These are phyloP conservation scores for Tupaia tana DNA, from an alignment of 2,113 vertebrate genomes.

Conservation along the genomic window DNA sequence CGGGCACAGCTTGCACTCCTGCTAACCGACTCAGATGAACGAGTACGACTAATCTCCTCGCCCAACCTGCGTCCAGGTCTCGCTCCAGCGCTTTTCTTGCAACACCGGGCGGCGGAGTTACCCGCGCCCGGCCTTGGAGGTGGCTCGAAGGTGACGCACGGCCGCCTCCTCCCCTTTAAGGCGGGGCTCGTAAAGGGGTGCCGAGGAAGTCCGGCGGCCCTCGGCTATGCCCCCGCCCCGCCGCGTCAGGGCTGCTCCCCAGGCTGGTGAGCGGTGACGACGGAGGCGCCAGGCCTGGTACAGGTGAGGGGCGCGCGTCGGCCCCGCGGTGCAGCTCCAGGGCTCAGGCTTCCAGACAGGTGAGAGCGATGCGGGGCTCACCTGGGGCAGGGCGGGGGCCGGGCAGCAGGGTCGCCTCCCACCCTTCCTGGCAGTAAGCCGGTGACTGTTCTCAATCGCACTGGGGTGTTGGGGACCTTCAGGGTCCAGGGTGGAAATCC, in stretches of 20 bases:
- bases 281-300: not conserved
- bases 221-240: not conserved
- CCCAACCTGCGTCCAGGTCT: accelerated
- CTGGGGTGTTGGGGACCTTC: not conserved
- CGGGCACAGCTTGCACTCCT: not conserved
- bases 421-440: not conserved
- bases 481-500: not conserved
- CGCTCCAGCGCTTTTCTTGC: not conserved
- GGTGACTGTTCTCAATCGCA: not conserved
- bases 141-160: not conserved
- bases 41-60: not conserved
- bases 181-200: constrained; percentile 13
- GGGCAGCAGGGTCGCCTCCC: not conserved
- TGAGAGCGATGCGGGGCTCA: constrained; percentile 1
- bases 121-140: not conserved
- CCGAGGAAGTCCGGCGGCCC: constrained; percentile 35
- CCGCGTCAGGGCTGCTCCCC: not conserved
- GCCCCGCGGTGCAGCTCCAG: not conserved
- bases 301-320: not conserved
- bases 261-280: not conserved
- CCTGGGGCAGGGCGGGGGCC: not conserved
- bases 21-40: not conserved
- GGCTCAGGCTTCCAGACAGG: not conserved
- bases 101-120: not conserved
- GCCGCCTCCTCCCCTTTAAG: constrained; percentile 51